Percentiles rank a stretch among this genome's conserved stretches.
Conservation (phyloP, 2,113 vertebrate species). For the Phaethornis superciliosus region DNA sequence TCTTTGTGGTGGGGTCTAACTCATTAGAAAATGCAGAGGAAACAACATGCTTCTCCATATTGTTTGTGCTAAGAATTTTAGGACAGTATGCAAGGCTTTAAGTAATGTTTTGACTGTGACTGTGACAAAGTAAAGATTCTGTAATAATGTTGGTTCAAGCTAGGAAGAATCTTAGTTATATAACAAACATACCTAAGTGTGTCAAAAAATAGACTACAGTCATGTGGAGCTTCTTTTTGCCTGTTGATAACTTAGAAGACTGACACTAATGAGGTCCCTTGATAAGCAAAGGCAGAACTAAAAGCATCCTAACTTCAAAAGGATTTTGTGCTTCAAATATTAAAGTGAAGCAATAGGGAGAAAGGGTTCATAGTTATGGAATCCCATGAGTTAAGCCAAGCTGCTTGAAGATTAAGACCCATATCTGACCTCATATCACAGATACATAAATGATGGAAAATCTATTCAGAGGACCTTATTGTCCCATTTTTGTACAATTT, state of each 20-base stretch:
- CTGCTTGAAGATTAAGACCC: neutral
- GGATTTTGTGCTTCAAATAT: neutral
- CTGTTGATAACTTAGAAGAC: slow-evolving; percentile 14
- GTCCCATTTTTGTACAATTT: neutral
- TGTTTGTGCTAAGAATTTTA: neutral
- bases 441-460: neutral
- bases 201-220: neutral
- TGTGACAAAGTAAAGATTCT: neutral
- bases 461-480: slow-evolving; percentile 11
- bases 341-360: neutral
- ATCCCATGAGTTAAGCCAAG: slow-evolving; percentile 1
- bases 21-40: neutral
- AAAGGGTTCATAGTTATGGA: neutral
- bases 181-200: neutral
- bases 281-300: slow-evolving; percentile 16
- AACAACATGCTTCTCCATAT: neutral
- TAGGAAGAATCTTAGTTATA: neutral
- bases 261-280: slow-evolving; percentile 47
- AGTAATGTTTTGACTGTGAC: neutral
- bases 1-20: neutral
- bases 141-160: neutral
- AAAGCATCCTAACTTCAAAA: slow-evolving; percentile 29
- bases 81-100: neutral
- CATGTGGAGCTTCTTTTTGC: neutral
- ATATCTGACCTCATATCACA: neutral